phyloP scores from a whole-genome alignment of 1,140 invertebrate species.

The Drosophila neocordata region DNA sequence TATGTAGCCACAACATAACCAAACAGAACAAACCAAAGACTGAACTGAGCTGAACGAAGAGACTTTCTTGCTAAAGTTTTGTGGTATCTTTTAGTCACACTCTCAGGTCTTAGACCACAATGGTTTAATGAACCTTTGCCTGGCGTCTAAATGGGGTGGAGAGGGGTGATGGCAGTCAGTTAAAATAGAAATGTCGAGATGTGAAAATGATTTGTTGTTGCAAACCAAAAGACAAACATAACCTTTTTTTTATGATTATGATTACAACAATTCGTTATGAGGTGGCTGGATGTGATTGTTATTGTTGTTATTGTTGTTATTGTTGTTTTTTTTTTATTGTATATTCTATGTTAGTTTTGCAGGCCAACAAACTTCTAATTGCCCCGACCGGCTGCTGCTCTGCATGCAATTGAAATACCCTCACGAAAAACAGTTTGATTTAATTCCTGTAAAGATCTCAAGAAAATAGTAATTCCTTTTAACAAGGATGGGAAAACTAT shows the following conservation, averaged over 20 bases:
- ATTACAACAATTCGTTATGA: constrained; percentile 70
- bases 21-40: background rate
- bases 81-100: constrained; percentile 62
- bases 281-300: constrained; percentile 22
- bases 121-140: constrained; percentile 73
- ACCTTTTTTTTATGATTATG: constrained; percentile 54
- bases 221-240: constrained; percentile 56
- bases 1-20: constrained; percentile 39
- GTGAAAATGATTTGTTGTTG: constrained; percentile 71
- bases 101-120: constrained; percentile 46
- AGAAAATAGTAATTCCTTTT: too few relatives aligned
- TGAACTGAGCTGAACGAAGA: too few relatives aligned
- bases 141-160: background rate
- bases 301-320: background rate
- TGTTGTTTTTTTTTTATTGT: constrained; percentile 1
- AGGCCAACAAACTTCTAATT: constrained; percentile 77
- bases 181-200: constrained; percentile 54
- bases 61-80: background rate
- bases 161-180: constrained; percentile 10
- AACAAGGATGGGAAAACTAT: too few relatives aligned
- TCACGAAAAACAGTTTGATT: background rate
- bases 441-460: too few relatives aligned
- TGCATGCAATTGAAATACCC: constrained; percentile 54
- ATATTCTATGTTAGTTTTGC: constrained; percentile 34
- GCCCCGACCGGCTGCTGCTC: constrained; percentile 35